Evolutionary conservation across 2,888 invertebrate genomes (phyloP), one percentile per base, ranked within the genome.

Genomic region (Trypoxylon attenuatum): DNA sequence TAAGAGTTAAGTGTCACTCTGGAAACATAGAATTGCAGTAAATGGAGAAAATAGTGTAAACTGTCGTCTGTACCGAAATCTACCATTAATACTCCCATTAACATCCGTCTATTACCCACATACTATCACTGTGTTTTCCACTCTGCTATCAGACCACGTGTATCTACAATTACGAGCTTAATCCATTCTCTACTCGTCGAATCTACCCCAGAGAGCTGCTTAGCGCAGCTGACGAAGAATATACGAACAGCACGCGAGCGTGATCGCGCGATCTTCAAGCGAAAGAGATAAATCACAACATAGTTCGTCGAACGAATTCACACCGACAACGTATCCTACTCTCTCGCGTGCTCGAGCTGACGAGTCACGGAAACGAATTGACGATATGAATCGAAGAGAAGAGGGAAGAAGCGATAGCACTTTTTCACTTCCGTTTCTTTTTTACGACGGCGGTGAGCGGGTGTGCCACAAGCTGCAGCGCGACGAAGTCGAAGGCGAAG

Each of bases 401-500:
- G 47, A 49, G 61, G 43, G 51, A 49, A 62, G 47, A n/a, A n/a
- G n/a, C n/a, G n/a, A n/a, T n/a, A n/a, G n/a, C n/a, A n/a, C n/a
- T n/a, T n/a, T n/a, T n/a, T n/a, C n/a, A n/a, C n/a, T n/a, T n/a
- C n/a, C n/a, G n/a, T n/a, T n/a, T n/a, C n/a, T n/a, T n/a, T n/a
- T n/a, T n/a, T n/a, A n/a, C n/a, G n/a, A n/a, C n/a, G n/a, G n/a
- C n/a, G n/a, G 43, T 27, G 57, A 60, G 52, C 6, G 49, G 38
- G 69, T 54, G 66, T 51, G n/a, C n/a, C n/a, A n/a, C n/a, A 38
- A 42, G 57, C 64, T 55, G 63, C 60, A 61, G 60, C 53, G 69
- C 68, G 62, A 59, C 55, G 69, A 33, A 33, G 33, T 33, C 53
- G 72, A 61, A 67, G 70, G 68, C 70, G 73, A 76, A 70, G 73